phyloP scores from a whole-genome alignment of 1,140 invertebrate species.

The Calosoma granatense region DNA sequence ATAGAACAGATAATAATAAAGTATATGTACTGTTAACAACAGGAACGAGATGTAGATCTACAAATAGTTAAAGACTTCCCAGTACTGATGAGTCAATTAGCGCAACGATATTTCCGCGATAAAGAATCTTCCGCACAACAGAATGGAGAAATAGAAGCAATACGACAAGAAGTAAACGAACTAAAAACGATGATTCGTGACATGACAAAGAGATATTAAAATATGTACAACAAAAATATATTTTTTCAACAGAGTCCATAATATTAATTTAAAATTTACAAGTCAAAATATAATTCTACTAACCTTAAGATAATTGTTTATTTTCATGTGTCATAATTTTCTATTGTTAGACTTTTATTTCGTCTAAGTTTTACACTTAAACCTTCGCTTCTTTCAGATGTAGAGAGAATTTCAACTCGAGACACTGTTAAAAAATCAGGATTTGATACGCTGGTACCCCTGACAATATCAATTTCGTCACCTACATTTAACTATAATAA shows the following conservation, averaged over 20 bases:
- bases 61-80: constrained; percentile 32
- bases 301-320: background rate
- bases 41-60: constrained; percentile 25
- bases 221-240: background rate
- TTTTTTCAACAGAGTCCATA: too few relatives aligned
- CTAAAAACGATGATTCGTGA: background rate
- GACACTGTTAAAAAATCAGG: constrained; percentile 46
- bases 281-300: too few relatives aligned
- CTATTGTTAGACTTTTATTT: constrained; percentile 48
- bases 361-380: constrained; percentile 43
- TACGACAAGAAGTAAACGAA: background rate
- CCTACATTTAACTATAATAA: constrained; percentile 38
- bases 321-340: constrained; percentile 41
- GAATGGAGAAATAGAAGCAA: background rate
- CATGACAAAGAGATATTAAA: background rate
- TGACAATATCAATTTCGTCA: constrained; percentile 57
- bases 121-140: constrained; percentile 26
- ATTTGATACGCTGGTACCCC: constrained; percentile 45
- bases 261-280: too few relatives aligned
- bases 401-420: constrained; percentile 46
- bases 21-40: background rate
- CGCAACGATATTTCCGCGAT: constrained; percentile 43
- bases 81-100: constrained; percentile 40
- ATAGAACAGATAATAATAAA: background rate
- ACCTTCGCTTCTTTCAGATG: constrained; percentile 33